phyloP scores from a whole-genome alignment of 2,797 vertebrate genomes.

The Takifugu ocellatus region DNA sequence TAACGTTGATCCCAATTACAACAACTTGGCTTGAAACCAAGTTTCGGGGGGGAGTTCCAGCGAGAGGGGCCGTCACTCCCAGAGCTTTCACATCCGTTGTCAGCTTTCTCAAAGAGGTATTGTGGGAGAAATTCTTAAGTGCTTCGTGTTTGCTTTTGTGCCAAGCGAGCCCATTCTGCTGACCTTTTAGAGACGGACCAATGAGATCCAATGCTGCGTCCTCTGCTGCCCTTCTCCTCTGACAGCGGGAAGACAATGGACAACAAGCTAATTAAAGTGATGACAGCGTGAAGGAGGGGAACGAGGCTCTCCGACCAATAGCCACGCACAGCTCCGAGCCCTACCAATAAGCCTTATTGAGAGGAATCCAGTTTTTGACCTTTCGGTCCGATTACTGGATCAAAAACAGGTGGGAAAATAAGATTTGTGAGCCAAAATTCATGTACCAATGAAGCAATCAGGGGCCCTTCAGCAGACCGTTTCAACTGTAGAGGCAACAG shows the following conservation, averaged over 20 bases:
- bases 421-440: too few species aligned
- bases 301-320: background rate
- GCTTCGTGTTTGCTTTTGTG: slow-evolving; percentile 62
- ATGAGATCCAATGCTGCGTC: slow-evolving; percentile 33
- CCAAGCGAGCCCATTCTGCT: slow-evolving; percentile 39
- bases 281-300: slow-evolving; percentile 22
- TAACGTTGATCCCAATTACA: background rate
- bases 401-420: too few species aligned
- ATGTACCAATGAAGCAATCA: too few species aligned
- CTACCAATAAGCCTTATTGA: background rate
- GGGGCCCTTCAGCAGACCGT: background rate
- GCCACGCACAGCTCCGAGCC: background rate
- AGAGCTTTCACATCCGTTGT: slow-evolving; percentile 31
- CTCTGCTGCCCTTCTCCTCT: slow-evolving; percentile 33
- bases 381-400: too few species aligned
- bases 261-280: slow-evolving; percentile 63
- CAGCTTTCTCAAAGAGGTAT: slow-evolving; percentile 38
- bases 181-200: slow-evolving; percentile 57
- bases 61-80: slow-evolving; percentile 8
- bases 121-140: slow-evolving; percentile 60
- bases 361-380: too few species aligned
- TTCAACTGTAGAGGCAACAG: slow-evolving; percentile 36
- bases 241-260: slow-evolving; percentile 52
- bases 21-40: background rate
- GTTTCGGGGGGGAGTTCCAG: background rate